Percentiles rank a stretch among this genome's conserved stretches.
These are phyloP conservation scores for Trisateles emortualis DNA, from an alignment of 2,888 invertebrate species.

Conservation along the genomic window DNA sequence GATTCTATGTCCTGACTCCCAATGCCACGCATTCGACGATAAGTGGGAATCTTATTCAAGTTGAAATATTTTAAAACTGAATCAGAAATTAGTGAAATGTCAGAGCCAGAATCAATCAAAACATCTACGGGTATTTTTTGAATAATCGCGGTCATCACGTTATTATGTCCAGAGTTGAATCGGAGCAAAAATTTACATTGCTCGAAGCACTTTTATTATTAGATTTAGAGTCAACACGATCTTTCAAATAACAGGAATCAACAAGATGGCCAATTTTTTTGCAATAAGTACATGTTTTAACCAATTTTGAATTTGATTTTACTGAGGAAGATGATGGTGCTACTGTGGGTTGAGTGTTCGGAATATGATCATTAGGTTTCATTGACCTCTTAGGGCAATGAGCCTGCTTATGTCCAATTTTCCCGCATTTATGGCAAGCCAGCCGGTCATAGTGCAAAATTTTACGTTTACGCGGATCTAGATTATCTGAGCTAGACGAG, in stretches of 20 bases:
- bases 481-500: not conserved
- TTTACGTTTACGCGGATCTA: not conserved
- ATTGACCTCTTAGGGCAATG: not conserved
- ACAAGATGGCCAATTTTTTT: not conserved
- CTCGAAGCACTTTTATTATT: too few species aligned
- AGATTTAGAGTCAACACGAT: not conserved
- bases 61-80: too few species aligned
- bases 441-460: not conserved
- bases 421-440: not conserved
- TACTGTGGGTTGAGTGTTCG: not conserved
- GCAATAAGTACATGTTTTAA: not conserved
- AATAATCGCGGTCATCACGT: too few species aligned
- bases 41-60: not conserved
- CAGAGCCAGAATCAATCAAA: too few species aligned
- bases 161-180: too few species aligned
- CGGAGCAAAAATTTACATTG: too few species aligned
- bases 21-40: not conserved
- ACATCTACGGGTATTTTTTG: too few species aligned
- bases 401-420: not conserved
- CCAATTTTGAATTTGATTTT: too few species aligned
- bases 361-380: too few species aligned
- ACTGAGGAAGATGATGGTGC: not conserved
- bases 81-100: too few species aligned
- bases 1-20: not conserved
- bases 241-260: not conserved